Conservation (phyloP, 2,888 invertebrate species). For the Caenorhabditis auriculariae region DNA sequence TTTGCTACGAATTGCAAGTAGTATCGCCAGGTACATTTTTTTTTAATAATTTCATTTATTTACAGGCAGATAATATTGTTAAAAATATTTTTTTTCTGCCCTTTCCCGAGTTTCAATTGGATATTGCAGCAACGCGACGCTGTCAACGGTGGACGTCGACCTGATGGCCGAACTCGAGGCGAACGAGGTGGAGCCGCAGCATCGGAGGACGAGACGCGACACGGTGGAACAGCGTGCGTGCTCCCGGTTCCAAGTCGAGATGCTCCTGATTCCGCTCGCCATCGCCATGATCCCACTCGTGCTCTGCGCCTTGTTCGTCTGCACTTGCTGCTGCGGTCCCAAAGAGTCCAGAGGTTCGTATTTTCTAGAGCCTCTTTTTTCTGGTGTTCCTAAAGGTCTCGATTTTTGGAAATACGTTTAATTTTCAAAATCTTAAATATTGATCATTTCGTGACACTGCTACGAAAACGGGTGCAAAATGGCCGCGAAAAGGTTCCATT, state of each 20-base stretch:
- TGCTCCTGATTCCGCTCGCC: slow-evolving; percentile 52
- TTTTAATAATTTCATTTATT: too few species aligned
- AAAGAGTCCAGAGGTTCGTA: slow-evolving; percentile 51
- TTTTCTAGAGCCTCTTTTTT: too few species aligned
- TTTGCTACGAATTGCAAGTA: too few species aligned
- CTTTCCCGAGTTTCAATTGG: too few species aligned
- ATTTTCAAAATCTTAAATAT: neutral
- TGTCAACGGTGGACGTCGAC: slow-evolving; percentile 25
- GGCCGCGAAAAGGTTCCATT: too few species aligned
- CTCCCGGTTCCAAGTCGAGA: slow-evolving; percentile 38
- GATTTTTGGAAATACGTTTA: neutral
- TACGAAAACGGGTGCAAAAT: too few species aligned
- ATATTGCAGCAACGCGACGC: too few species aligned
- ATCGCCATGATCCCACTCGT: slow-evolving; percentile 58
- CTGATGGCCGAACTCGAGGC: slow-evolving; percentile 25
- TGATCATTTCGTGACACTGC: neutral
- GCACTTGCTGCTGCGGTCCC: slow-evolving; percentile 59
- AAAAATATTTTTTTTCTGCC: too few species aligned
- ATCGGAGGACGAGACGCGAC: slow-evolving; percentile 17
- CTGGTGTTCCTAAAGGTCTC: neutral
- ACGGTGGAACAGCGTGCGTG: slow-evolving; percentile 34
- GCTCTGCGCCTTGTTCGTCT: slow-evolving; percentile 52
- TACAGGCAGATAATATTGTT: too few species aligned
- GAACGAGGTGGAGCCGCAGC: slow-evolving; percentile 10
- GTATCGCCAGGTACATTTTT: too few species aligned